These are phyloP conservation scores for Drosophila austrosaltans DNA, from an alignment of 2,888 invertebrate genomes.

Conservation along the genomic window DNA sequence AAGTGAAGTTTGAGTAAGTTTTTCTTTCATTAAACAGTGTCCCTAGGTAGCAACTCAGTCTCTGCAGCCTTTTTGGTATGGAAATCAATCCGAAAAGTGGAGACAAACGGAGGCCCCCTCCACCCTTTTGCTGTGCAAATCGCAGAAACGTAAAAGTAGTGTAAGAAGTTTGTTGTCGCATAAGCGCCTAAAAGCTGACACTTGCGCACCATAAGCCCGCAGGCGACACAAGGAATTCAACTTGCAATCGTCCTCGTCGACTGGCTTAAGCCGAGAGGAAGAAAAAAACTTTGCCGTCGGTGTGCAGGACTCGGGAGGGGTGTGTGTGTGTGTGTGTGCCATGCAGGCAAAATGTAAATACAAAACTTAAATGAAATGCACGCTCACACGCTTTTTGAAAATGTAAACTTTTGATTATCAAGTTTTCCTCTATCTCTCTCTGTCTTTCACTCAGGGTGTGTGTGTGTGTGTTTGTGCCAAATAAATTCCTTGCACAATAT, in stretches of 20 bases:
- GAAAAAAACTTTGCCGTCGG: conserved; percentile 10
- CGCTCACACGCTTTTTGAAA: conserved; percentile 54
- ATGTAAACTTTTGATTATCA: conserved; percentile 75
- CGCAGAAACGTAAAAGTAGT: conserved; percentile 5
- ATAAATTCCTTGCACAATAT: conserved; percentile 69
- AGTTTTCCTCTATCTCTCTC: conserved; percentile 35
- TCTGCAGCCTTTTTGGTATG: neutral
- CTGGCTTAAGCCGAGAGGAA: conserved; percentile 4
- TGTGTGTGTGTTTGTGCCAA: conserved; percentile 44
- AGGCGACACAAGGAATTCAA: conserved; percentile 13
- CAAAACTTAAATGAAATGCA: conserved; percentile 71
- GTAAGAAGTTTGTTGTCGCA: conserved; percentile 16
- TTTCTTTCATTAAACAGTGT: neutral
- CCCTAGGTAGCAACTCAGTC: neutral
- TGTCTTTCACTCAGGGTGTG: conserved; percentile 16
- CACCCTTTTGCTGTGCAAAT: neutral
- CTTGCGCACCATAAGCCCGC: conserved; percentile 14
- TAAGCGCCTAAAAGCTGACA: conserved; percentile 21
- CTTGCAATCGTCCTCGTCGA: conserved; percentile 13
- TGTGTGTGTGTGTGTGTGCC: neutral
- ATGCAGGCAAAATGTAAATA: conserved; percentile 60
- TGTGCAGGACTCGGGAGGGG: neutral
- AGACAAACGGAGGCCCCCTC: neutral
- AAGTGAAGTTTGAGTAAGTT: neutral
- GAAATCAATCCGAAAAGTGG: conserved; percentile 6